A percentile compares a stretch with the other conserved stretches of the same genome.
These are phyloP conservation scores for Lepetodrilus schrolli DNA, from an alignment of 2,888 invertebrate genomes.

Conservation along the genomic window DNA sequence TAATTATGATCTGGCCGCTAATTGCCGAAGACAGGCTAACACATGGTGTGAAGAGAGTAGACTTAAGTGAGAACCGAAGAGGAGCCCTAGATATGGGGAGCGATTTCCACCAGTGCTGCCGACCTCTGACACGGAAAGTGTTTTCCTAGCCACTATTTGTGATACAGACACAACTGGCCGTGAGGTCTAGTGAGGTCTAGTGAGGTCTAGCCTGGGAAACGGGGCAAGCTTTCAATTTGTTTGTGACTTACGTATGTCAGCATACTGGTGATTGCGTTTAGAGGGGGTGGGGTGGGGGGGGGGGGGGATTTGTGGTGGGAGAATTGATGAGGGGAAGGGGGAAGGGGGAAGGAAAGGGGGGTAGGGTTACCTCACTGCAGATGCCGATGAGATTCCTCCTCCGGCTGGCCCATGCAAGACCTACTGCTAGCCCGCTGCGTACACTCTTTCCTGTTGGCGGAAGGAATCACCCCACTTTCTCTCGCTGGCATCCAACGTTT, in stretches of 20 bases:
- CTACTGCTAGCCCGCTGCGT: neutral
- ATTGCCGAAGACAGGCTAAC: neutral
- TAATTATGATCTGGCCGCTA: neutral
- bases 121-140: conserved; percentile 11
- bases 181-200: neutral
- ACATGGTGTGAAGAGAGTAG: neutral
- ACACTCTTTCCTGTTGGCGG: conserved; percentile 23
- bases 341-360: neutral
- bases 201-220: conserved; percentile 3
- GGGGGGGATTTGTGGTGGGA: neutral
- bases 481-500: neutral
- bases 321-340: neutral
- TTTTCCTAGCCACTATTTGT: conserved; percentile 16
- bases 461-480: conserved; percentile 16
- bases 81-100: neutral
- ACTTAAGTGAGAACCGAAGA: neutral
- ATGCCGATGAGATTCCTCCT: neutral
- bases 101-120: neutral
- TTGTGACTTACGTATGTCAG: conserved; percentile 21
- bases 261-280: conserved; percentile 8
- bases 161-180: conserved; percentile 18
- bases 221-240: conserved; percentile 20
- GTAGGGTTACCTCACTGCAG: conserved; percentile 17
- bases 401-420: conserved; percentile 23
- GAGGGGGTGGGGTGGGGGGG: neutral